Evolutionary conservation across 37 sponge, comb jelly and placozoan genomes (phyloP).

Genomic region (Aplysina aerophoba): DNA sequence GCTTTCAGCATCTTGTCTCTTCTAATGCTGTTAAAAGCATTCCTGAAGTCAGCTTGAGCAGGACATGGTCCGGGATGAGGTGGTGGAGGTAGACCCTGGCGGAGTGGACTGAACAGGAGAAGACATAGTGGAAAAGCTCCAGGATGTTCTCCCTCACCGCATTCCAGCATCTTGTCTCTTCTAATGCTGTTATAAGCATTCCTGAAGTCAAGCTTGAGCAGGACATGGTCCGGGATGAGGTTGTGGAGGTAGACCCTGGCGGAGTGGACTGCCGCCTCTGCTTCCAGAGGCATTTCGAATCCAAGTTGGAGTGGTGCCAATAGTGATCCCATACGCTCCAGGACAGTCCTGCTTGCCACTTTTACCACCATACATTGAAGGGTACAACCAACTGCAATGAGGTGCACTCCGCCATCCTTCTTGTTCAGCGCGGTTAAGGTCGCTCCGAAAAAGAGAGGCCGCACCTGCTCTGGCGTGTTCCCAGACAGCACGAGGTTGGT

Average conservation of each 20-base stretch:
- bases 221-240: background rate
- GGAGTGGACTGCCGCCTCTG: background rate
- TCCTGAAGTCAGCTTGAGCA: background rate
- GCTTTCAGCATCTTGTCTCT: conserved; percentile 1
- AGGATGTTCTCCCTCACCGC: background rate
- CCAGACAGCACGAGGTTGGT: conserved; percentile 2
- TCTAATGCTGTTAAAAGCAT: background rate
- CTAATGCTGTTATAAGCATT: background rate
- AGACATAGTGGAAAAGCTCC: background rate
- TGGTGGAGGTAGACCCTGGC: background rate
- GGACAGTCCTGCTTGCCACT: conserved; percentile 6
- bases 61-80: background rate
- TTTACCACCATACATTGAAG: background rate
- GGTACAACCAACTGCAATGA: background rate
- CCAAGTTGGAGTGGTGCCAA: background rate
- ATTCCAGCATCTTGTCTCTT: conserved; percentile 4
- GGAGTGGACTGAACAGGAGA: background rate
- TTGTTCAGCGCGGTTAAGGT: background rate
- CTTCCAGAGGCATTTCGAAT: background rate
- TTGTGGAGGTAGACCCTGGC: background rate
- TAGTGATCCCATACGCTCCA: background rate
- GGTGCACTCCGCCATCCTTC: background rate
- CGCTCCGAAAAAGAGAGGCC: background rate
- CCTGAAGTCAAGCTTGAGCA: background rate
- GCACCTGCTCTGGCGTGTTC: background rate